These are phyloP conservation scores for Scarus forsteni DNA, from an alignment of 2,797 vertebrate species.

Conservation along the genomic window DNA sequence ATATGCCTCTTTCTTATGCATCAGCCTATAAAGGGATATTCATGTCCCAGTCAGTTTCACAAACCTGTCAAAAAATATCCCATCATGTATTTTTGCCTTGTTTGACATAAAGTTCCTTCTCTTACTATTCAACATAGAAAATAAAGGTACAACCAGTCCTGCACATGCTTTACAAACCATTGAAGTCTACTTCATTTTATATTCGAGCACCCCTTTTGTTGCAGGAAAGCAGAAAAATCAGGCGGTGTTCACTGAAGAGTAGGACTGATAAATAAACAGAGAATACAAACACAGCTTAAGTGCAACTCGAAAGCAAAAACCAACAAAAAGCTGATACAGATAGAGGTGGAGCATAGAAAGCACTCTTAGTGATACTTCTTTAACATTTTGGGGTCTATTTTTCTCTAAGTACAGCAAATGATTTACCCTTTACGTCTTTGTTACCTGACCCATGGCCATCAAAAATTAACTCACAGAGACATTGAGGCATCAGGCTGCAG, in stretches of 20 bases:
- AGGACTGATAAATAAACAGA: slow-evolving; percentile 13
- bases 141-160: not conserved
- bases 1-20: not conserved
- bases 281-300: slow-evolving; percentile 6
- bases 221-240: not conserved
- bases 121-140: slow-evolving; percentile 9
- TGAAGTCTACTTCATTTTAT: slow-evolving; percentile 24
- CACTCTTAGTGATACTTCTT: not conserved
- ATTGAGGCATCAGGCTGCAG: not conserved
- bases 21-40: slow-evolving; percentile 7
- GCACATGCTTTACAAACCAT: slow-evolving; percentile 34
- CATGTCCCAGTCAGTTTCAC: slow-evolving; percentile 4
- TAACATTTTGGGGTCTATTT: not conserved
- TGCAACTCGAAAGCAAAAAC: slow-evolving; percentile 11
- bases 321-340: not conserved
- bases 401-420: not conserved
- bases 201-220: slow-evolving; percentile 2
- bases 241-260: not conserved
- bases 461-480: slow-evolving; percentile 29
- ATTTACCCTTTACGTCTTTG: not conserved
- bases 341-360: not conserved
- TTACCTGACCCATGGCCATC: slow-evolving; percentile 7
- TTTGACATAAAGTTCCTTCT: slow-evolving; percentile 21
- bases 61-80: too few species aligned
- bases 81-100: slow-evolving; percentile 39